Evolutionary conservation across 2,113 vertebrate genomes (phyloP).

Genomic region (Cyanistes caeruleus): DNA sequence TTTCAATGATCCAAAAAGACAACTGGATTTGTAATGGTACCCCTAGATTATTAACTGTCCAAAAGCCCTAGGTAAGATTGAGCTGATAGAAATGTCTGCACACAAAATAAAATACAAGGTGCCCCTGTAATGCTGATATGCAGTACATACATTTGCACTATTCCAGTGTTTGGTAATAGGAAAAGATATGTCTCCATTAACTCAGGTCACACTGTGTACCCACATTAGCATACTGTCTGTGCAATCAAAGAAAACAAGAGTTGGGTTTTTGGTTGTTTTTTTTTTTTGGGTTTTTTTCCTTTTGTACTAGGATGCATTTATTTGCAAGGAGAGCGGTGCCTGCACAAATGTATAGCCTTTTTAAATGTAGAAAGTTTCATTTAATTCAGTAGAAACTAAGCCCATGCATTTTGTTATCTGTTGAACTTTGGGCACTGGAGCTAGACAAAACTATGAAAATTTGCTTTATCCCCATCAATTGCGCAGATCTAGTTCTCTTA

Average conservation of each 20-base stretch:
- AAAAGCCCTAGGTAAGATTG: neutral
- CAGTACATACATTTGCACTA: neutral
- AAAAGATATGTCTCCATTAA: neutral
- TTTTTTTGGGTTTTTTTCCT: neutral
- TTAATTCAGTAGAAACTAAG: neutral
- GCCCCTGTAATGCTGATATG: neutral
- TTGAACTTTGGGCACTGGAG: neutral
- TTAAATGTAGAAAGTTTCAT: neutral
- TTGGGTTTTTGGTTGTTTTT: fast-evolving
- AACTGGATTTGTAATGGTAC: neutral
- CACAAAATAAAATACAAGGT: neutral
- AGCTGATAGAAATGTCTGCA: neutral
- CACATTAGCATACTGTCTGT: neutral
- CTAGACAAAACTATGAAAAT: neutral
- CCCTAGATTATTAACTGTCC: neutral
- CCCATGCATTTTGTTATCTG: neutral
- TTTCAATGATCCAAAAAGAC: neutral
- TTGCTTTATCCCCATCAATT: neutral
- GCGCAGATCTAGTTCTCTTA: neutral
- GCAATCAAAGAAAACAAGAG: neutral
- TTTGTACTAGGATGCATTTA: neutral
- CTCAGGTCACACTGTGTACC: neutral
- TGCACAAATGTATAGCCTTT: neutral
- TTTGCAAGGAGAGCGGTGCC: neutral
- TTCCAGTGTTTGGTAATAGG: neutral